Evolutionary conservation across 1,140 invertebrate genomes (phyloP), one percentile per base, ranked within the genome.

Genomic region (Drosophila ficusphila): DNA sequence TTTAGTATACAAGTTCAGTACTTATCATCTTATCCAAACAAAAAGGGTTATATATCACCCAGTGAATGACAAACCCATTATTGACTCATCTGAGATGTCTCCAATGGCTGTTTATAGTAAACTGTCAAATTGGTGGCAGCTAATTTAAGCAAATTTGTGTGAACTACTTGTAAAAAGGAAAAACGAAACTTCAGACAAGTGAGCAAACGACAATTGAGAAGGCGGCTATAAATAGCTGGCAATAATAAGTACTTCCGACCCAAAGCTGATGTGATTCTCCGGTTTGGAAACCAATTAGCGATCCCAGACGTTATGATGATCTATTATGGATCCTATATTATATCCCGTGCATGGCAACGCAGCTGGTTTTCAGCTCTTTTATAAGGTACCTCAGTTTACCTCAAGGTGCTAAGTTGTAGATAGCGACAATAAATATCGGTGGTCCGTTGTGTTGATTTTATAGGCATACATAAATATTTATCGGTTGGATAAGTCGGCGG

Each of bases 401-500:
- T 25, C 31, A 52, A 65, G 62, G 62, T 67, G 62, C 60, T 67
- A 67, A 67, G 27, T 67, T 67, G 44, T 49, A 9, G 47, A 44
- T 34, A 27, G 38, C 54, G 60, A 61, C 18, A 56, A 23, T 60
- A 60, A 58, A 39, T 61, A 58, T 44, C 4, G 8, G 12, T 36
- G 29, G 18, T 47, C 41, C 18, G 61, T 12, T 12, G 42, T 51
- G 42, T 41, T 41, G 58, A 65, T 65, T 49, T 64, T 19, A 48
- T 64, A 36, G n/a, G 42, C 61, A 67, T 33, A 41, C 58, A 67
- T 33, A 19, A 65, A 68, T 52, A 68, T 68, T 67, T 67, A 67
- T 65, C 25, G n/a, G 33, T 51, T 51, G 33, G 19, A 36, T 62
- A 60, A 62, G 53, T 18, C 5, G 58, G 34, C 34, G 14, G 42